Evolutionary conservation across 2,888 invertebrate species (phyloP).

Genomic region (Drosophila mimetica): DNA sequence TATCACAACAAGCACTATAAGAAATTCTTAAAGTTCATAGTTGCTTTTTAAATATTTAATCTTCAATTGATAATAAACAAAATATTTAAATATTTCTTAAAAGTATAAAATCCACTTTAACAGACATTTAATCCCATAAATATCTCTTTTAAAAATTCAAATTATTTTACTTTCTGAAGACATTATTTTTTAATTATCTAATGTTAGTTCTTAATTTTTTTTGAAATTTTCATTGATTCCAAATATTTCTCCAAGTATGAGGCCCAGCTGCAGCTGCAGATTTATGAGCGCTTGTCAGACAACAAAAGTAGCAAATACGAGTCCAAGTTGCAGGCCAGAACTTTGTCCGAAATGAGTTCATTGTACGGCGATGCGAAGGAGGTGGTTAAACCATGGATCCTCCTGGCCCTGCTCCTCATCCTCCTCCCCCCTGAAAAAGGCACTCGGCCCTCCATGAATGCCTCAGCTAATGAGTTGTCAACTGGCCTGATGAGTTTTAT

Average conservation of each 20-base stretch:
- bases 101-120: no score
- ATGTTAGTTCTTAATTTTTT: no score
- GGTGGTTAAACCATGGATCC: constrained; percentile 14
- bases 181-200: no score
- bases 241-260: constrained; percentile 1
- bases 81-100: no score
- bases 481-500: constrained; percentile 59
- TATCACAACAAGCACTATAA: no score
- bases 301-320: constrained; percentile 34
- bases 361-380: constrained; percentile 26
- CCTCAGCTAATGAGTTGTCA: constrained; percentile 71
- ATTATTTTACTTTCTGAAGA: no score
- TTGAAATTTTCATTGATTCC: no score
- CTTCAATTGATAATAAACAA: no score
- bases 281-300: constrained; percentile 75
- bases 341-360: constrained; percentile 47
- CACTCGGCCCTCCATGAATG: constrained; percentile 18
- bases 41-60: no score
- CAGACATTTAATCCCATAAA: no score
- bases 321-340: constrained; percentile 21
- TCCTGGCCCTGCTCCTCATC: background rate
- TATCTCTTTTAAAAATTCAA: no score
- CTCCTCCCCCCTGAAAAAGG: constrained; percentile 1
- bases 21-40: no score
- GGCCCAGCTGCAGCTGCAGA: constrained; percentile 49